Evolutionary conservation across 2,113 vertebrate species (phyloP).

Genomic region (Thalassarche chlororhynchos): DNA sequence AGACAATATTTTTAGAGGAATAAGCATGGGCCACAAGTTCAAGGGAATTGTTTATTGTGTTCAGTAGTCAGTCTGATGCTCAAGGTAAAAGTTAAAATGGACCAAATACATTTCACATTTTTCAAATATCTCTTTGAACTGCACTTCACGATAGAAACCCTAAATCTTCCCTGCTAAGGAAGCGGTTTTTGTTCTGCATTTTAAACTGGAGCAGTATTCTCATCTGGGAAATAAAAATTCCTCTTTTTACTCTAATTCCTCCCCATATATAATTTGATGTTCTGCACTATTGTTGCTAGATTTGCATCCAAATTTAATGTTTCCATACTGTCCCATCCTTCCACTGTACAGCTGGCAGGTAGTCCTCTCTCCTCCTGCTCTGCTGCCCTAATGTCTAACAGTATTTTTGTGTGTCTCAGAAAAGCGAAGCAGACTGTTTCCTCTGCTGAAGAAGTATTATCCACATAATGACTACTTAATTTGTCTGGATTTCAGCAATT

Average conservation of each 20-base stretch:
- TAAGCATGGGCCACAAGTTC: not conserved
- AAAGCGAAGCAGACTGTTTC: not conserved
- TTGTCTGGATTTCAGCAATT: slow-evolving; percentile 19
- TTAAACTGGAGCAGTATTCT: not conserved
- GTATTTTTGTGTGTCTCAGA: not conserved
- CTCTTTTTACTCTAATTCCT: not conserved
- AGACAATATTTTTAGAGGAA: not conserved
- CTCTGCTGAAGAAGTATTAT: not conserved
- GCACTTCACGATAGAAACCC: not conserved
- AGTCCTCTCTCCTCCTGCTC: not conserved
- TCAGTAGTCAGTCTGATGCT: not conserved
- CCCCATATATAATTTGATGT: not conserved
- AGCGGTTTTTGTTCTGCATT: not conserved
- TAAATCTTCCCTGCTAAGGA: not conserved
- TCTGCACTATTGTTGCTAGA: not conserved
- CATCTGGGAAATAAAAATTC: not conserved
- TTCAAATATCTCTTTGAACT: not conserved
- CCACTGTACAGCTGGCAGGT: not conserved
- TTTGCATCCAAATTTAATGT: not conserved
- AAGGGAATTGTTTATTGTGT: not conserved
- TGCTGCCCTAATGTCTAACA: not conserved
- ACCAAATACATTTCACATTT: not conserved
- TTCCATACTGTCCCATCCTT: not conserved
- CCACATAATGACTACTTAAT: not conserved
- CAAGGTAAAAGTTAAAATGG: not conserved